Evolutionary conservation across 2,797 vertebrate genomes (phyloP), one percentile per base, ranked within the genome.

Genomic region (Characodon lateralis): DNA sequence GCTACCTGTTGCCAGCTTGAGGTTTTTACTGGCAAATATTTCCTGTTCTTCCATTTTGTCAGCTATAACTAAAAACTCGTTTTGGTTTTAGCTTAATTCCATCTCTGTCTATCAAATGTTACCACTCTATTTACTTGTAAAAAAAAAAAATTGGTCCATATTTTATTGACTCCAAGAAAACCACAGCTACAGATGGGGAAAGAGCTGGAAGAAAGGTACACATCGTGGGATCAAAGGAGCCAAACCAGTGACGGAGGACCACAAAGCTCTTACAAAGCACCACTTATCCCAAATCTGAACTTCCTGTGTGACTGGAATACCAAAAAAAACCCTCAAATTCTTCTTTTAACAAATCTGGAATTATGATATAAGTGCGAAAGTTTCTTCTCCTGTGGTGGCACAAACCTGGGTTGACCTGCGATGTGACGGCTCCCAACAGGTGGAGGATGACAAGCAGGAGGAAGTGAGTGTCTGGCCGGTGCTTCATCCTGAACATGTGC

Each of bases 351-450:
- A 20, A 26, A 77, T 82, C 50, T 72, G 48, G 9, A 71, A 72
- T 10, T 70, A 28, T 85, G 76, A 85, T 28, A 35, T 82, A 35
- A 65, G 18, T 74, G 55, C 50, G 82, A 20, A 20, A 50, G 39
- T 74, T 68, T 41, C 24, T n/a, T 10, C 10, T 41, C 1, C 53
- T 5, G 1, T 48, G 26, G 53, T 1, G 4, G 31, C 56, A 85
- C 95, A 72, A 85, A 96, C 95, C 94, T 93, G 96, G 95, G 88
- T 96, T 96, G 81, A 96, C 96, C 91, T 96, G 96, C 2, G 94
- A 90, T 1, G 72, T 89, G 74, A 91, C 94, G 24, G 78, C 87
- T 89, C 89, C 93, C 4, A 94, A 86, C 80, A 94, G 93, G 81
- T 84, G 87, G 76, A 96, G 91, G 73, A 95, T 85, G 82, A 93